Evolutionary conservation across 2,797 vertebrate species (phyloP), one percentile per base, ranked within the genome.

Genomic region (Crenuchus spilurus): DNA sequence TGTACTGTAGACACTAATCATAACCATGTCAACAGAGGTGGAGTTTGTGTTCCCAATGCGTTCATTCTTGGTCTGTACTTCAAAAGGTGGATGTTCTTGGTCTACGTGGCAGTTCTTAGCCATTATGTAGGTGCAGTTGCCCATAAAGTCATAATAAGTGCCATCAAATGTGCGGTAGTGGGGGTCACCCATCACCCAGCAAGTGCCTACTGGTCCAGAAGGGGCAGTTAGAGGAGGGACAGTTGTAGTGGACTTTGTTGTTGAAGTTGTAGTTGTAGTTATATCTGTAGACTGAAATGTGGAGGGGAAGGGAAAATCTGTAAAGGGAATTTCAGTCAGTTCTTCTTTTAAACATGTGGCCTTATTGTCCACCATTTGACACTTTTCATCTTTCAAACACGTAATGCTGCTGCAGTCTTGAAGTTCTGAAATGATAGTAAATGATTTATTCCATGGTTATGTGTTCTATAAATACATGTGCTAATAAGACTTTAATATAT

Each of bases 41-140:
- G 90, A 70, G 0, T 55, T 62, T 0, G 68, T 67, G 46, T 68
- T 87, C 0, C 79, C 83, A 0, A 69, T 78, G 22, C 90, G 80
- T 18, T 86, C 60, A 35, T 84, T 85, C 74, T 74, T 75, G 37
- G 75, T 67, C 55, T 75, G 72, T 70, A 88, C 83, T 33, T 82
- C 79, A 61, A 88, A 88, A 48, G 61, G 60, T 0, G 84, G 83
- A 69, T 74, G 9, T 20, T 37, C 6, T 6, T 28, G 30, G 33
- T 58, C 48, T 0, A 71, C 31, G 0, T 87, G 80, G 0, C 89
- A 89, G 61, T 89, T 89, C 67, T 92, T 90, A 0, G 69, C 90
- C 70, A 95, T 18, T 6, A 80, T 87, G 75, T 95, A 94, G 44
- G 87, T 87, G 82, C 94, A 95, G 49, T 94, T 94, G 37, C 94